phyloP scores from a whole-genome alignment of 35 echinoderm and acorn worm genomes.

The Ophiothrix spiculata region DNA sequence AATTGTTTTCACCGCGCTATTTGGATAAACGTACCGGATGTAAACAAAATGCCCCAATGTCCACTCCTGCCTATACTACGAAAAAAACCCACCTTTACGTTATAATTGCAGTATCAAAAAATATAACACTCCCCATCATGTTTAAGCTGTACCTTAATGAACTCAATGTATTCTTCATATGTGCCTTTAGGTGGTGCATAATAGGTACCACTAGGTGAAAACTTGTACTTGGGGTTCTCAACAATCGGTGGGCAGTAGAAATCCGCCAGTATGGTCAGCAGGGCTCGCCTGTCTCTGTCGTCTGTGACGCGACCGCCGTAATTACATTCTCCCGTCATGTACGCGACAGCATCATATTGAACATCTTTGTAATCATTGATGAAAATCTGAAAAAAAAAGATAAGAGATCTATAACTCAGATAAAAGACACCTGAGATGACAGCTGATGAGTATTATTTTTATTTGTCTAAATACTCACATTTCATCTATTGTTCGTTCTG shows the following conservation, averaged over 20 bases:
- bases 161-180: constrained; percentile 92
- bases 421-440: not conserved
- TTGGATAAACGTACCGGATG: too few species aligned
- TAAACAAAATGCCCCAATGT: too few species aligned
- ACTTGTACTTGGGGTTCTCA: constrained; percentile 85
- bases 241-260: constrained; percentile 82
- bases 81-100: too few species aligned
- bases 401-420: too few species aligned
- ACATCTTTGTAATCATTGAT: constrained; percentile 97
- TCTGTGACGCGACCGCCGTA: constrained; percentile 93
- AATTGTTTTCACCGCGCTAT: too few species aligned
- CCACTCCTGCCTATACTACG: too few species aligned
- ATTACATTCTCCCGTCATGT: constrained; percentile 98
- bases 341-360: constrained; percentile 85
- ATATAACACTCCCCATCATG: too few species aligned
- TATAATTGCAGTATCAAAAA: too few species aligned
- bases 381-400: too few species aligned
- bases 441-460: not conserved
- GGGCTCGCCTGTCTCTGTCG: constrained; percentile 72
- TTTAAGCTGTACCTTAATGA: constrained; percentile 70
- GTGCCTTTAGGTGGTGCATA: constrained; percentile 79
- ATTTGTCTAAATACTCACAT: not conserved
- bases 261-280: constrained; percentile 93
- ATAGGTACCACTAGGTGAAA: constrained; percentile 89
- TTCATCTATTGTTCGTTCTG: too few species aligned